Evolutionary conservation across 30 jellyfish, hydroid and myxozoan genomes (phyloP), one percentile per base, ranked within the genome.

Genomic region (Chrysaora quinquecirrha): DNA sequence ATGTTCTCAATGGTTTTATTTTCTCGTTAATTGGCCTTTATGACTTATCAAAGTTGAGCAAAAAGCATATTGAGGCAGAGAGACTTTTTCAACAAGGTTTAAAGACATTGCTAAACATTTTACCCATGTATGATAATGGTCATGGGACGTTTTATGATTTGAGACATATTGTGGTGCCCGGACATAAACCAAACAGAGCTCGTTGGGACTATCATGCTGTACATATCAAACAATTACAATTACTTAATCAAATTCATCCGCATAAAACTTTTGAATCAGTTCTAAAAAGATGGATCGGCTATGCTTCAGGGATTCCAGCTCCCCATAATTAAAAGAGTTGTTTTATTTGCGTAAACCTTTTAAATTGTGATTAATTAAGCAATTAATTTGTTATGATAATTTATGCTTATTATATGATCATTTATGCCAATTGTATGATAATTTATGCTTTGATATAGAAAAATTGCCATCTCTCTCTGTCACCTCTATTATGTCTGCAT

Each of bases 131-230:
- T 75, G 98, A 93, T 48, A 80, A 48, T 34, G 98, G 98, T 0
- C 86, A 64, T 47, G 98, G 96, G 18, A 82, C 98, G 12, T 93
- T 80, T 54, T 93, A 93, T 72, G 98, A 93, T 46, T 64, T 93
- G 47, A 66, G 98, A 46, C 98, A 93, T 54, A 18, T 93, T 38
- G 86, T 64, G 7, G 34, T 93, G 24, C 96, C 93, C 27, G 98
- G 97, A 11, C 34, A 24, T 3, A 74, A 61, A 68, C 98, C 98
- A 28, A 87, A 87, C 48, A 67, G 97, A 20, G 98, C 98, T 0
- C 72, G 98, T 31, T 87, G 97, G 98, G 94, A 80, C 65, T 93
- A 93, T 38, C 98, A 93, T 52, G 87, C 86, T 0, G 93, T 93
- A 4, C 98, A 93, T 48, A 31, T 93, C 2, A 93, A 83, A 23